Evolutionary conservation across 35 echinoderm and acorn worm species (phyloP).

Genomic region (Apostichopus parvimensis): DNA sequence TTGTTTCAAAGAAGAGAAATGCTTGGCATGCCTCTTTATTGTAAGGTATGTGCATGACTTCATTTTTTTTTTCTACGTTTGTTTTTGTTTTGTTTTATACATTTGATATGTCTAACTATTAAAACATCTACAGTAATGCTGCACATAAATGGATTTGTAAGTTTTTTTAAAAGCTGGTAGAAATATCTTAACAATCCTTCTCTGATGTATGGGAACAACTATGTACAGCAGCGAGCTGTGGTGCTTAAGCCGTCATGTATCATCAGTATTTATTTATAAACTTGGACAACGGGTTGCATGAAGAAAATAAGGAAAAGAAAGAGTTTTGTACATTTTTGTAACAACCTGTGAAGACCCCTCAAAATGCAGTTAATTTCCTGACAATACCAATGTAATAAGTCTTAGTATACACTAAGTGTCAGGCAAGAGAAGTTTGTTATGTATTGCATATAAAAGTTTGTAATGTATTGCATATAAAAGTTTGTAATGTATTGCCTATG

Average conservation of each 20-base stretch:
- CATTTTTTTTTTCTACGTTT: not conserved
- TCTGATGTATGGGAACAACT: too few species aligned
- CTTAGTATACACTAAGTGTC: too few species aligned
- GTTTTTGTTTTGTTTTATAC: not conserved
- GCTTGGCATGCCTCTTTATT: not conserved
- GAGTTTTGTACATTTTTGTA: not conserved
- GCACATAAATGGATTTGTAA: constrained; percentile 5
- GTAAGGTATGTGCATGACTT: not conserved
- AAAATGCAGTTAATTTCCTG: too few species aligned
- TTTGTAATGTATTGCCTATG: too few species aligned
- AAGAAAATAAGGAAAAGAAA: not conserved
- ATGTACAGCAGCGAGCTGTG: too few species aligned
- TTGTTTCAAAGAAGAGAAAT: constrained; percentile 3
- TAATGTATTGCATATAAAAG: too few species aligned
- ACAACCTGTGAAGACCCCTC: too few species aligned
- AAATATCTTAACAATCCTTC: too few species aligned
- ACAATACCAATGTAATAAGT: too few species aligned
- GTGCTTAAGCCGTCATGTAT: not conserved
- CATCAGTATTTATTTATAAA: constrained; percentile 12
- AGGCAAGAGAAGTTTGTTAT: too few species aligned
- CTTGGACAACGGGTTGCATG: not conserved
- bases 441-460: too few species aligned
- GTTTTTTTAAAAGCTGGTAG: not conserved
- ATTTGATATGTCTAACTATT: constrained; percentile 6
- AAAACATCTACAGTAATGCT: constrained; percentile 18